These are phyloP conservation scores for Lepidochrysops patricia DNA, from an alignment of 2,888 invertebrate species.

Conservation along the genomic window DNA sequence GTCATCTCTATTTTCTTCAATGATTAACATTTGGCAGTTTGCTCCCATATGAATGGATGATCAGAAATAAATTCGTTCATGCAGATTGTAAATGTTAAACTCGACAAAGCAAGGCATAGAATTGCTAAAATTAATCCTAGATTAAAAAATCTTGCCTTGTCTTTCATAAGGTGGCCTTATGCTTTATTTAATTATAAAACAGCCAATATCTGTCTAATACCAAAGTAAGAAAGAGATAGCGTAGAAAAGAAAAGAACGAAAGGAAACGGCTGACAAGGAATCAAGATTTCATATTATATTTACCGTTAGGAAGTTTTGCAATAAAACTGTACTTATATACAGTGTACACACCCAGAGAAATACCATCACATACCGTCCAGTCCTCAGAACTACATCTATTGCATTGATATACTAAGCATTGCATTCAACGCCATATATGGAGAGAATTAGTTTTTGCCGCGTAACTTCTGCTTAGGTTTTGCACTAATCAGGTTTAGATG, in stretches of 20 bases:
- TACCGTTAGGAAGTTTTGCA: neutral
- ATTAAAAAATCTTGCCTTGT: no score
- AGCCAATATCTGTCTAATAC: neutral
- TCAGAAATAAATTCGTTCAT: neutral
- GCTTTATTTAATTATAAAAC: neutral
- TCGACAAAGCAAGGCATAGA: no score
- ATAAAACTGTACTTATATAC: neutral
- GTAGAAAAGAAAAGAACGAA: neutral
- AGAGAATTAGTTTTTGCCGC: neutral
- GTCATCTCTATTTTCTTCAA: neutral
- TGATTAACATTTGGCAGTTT: neutral
- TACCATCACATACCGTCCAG: neutral
- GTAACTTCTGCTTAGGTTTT: neutral
- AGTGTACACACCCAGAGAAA: neutral
- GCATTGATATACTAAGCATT: neutral
- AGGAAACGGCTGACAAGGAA: neutral
- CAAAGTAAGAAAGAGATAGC: neutral
- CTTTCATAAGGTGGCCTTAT: no score
- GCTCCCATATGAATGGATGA: neutral
- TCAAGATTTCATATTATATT: neutral
- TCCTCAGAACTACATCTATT: neutral
- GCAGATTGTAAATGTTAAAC: neutral
- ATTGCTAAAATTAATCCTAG: no score
- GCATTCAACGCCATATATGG: neutral
- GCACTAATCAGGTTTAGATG: constrained; percentile 1